These are phyloP conservation scores for Forbesichthys agassizii DNA, from an alignment of 2,113 vertebrate species.

Conservation along the genomic window DNA sequence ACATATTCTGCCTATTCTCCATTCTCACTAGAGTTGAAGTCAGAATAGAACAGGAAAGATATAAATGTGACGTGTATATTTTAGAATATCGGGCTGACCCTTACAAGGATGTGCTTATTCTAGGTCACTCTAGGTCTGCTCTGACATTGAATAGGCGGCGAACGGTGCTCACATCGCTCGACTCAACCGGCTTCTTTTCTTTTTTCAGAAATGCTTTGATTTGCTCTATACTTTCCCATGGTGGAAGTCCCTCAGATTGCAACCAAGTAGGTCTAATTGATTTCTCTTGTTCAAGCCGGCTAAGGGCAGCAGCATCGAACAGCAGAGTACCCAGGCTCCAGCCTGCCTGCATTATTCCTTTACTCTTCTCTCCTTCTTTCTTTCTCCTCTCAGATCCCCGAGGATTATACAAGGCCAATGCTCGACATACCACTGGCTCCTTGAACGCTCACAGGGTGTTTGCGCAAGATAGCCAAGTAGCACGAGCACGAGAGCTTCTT, in stretches of 20 bases:
- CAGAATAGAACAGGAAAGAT: slow-evolving; percentile 12
- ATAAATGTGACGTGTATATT: slow-evolving; percentile 36
- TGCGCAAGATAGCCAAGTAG: too few relatives aligned
- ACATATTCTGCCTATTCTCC: slow-evolving; percentile 9
- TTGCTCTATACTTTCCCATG: slow-evolving; percentile 45
- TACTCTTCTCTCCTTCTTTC: slow-evolving; percentile 38
- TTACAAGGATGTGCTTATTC: slow-evolving; percentile 43
- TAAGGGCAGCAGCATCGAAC: slow-evolving; percentile 63
- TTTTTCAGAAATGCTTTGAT: slow-evolving; percentile 40
- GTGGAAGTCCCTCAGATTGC: slow-evolving; percentile 59
- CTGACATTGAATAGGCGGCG: slow-evolving; percentile 26
- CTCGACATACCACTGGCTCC: slow-evolving; percentile 36
- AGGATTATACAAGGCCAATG: slow-evolving; percentile 39
- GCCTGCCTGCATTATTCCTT: slow-evolving; percentile 53
- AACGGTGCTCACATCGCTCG: too few relatives aligned
- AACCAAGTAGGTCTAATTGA: slow-evolving; percentile 74
- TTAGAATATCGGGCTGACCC: slow-evolving; percentile 33
- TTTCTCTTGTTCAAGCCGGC: slow-evolving; percentile 73
- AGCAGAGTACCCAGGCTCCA: slow-evolving; percentile 63
- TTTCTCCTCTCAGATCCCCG: slow-evolving; percentile 25
- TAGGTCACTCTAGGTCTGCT: slow-evolving; percentile 39
- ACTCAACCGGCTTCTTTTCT: background rate
- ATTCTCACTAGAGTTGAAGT: slow-evolving; percentile 32
- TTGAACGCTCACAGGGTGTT: slow-evolving; percentile 23
- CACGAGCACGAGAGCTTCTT: slow-evolving; percentile 11